Conservation (phyloP, 2,113 vertebrate genomes). For the Condylura cristata region DNA sequence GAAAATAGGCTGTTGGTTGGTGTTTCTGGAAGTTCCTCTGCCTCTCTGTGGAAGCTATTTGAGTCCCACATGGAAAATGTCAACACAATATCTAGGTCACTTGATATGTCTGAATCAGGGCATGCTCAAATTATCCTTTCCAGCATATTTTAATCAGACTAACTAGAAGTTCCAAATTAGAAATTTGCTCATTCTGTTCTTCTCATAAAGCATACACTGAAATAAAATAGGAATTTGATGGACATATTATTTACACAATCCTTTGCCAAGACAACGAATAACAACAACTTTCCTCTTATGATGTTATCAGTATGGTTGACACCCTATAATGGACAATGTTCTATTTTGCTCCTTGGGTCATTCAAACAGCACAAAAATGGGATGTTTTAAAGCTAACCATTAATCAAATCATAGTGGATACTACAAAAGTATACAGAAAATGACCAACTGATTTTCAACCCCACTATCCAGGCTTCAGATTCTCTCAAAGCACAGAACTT, state of each 20-base stretch:
- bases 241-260: not conserved
- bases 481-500: not conserved
- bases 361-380: not conserved
- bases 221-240: conserved; percentile 1
- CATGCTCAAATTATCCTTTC: not conserved
- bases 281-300: not conserved
- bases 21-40: not conserved
- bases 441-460: not conserved
- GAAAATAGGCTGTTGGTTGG: not conserved
- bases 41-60: not conserved
- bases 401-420: not conserved
- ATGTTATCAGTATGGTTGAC: not conserved
- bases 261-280: not conserved
- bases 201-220: conserved; percentile 12
- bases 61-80: not conserved
- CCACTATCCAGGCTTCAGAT: not conserved
- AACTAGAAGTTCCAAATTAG: not conserved
- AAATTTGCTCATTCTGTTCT: not conserved
- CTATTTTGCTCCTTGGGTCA: not conserved
- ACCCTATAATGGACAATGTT: not conserved
- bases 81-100: not conserved
- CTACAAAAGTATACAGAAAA: not conserved
- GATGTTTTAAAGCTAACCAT: not conserved
- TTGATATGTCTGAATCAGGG: not conserved
- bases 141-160: not conserved